Evolutionary conservation across 2,797 vertebrate species (phyloP).

Genomic region (Morelia viridis): DNA sequence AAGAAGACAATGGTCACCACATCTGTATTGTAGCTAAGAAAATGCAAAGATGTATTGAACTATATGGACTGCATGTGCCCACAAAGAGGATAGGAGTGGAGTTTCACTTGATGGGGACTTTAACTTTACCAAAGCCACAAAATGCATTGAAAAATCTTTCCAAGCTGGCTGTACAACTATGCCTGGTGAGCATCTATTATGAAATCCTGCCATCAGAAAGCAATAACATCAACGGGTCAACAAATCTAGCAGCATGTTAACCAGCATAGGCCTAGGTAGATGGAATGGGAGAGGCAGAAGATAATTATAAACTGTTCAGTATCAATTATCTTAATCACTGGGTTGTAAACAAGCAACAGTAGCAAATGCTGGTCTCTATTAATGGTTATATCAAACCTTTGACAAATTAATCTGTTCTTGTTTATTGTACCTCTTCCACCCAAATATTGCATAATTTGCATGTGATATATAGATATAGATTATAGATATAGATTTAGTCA

Average conservation of each 20-base stretch:
- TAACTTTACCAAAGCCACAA: no score
- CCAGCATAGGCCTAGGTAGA: not conserved
- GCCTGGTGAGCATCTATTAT: not conserved
- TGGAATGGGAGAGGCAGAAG: not conserved
- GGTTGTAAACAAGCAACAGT: not conserved
- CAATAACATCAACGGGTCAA: not conserved
- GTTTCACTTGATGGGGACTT: no score
- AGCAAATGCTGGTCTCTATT: not conserved
- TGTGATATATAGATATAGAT: not conserved
- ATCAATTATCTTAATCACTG: not conserved
- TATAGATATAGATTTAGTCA: not conserved
- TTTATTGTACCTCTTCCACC: not conserved
- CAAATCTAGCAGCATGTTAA: not conserved
- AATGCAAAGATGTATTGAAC: no score
- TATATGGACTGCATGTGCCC: no score
- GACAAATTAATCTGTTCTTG: not conserved
- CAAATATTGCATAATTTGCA: not conserved
- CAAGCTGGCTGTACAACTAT: not conserved
- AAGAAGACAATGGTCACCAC: no score
- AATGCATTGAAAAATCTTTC: no score
- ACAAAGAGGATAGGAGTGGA: no score
- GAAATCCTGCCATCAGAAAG: not conserved
- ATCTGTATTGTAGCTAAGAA: no score
- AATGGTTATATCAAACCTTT: not conserved
- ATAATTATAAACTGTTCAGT: not conserved